Conservation (phyloP, 2,797 vertebrate genomes). For the Ficedula albicollis region DNA sequence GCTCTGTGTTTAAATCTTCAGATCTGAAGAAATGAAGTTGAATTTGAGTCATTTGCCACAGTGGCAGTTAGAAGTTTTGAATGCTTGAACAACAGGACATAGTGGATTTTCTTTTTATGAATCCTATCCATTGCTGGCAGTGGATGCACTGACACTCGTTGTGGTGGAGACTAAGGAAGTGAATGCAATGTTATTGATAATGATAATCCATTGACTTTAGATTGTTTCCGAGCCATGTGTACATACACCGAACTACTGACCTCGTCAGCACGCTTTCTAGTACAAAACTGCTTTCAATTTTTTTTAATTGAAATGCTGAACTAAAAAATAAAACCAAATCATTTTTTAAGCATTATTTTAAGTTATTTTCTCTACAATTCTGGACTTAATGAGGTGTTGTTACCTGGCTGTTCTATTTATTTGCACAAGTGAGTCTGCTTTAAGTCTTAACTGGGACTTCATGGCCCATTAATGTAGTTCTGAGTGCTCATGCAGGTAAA, state of each 20-base stretch:
- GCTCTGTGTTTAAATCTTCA: not conserved
- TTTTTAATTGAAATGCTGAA: not conserved
- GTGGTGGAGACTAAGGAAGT: not conserved
- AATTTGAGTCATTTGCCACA: not conserved
- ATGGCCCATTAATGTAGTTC: not conserved
- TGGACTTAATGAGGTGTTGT: not conserved
- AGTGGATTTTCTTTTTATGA: not conserved
- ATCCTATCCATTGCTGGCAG: not conserved
- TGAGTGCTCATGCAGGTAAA: not conserved
- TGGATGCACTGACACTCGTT: not conserved
- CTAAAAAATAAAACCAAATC: not conserved
- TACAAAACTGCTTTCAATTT: not conserved
- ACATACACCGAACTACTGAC: not conserved
- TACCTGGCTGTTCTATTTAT: constrained; percentile 22
- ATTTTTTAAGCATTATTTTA: constrained; percentile 4
- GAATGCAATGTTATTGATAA: not conserved
- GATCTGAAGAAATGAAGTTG: not conserved
- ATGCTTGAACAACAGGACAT: not conserved
- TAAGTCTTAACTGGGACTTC: not conserved
- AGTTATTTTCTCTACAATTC: not conserved
- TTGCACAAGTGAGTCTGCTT: constrained; percentile 11
- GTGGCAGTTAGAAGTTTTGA: not conserved
- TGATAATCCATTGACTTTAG: not conserved
- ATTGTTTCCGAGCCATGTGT: not conserved
- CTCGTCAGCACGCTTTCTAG: constrained; percentile 3